Evolutionary conservation across 2,888 invertebrate genomes (phyloP), one percentile per base, ranked within the genome.

Genomic region (Lithophane ornitopus): DNA sequence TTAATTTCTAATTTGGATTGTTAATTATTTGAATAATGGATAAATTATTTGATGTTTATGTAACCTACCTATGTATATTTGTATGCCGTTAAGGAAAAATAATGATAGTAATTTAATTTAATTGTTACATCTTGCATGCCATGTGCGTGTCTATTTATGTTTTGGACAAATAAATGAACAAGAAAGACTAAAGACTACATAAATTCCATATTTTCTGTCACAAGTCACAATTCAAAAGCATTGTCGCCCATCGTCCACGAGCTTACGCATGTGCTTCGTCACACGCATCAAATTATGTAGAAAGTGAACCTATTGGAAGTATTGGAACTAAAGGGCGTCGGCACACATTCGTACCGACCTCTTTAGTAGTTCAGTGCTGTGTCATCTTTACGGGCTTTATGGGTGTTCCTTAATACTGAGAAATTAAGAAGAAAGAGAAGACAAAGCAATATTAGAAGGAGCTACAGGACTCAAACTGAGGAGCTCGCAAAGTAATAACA

Each of bases 301-400:
- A 84, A 84, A 84, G 83, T 72, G 28, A 34, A 74, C 59, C 49
- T 68, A 70, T 74, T 68, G n/a, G 54, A 12, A 16, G 28, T 68
- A 81, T 82, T 73, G 70, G 54, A 70, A 22, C 26, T 70, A 75
- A 81, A 85, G 85, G 83, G 82, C 82, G 34, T 70, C 70, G 85
- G 44, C 85, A 82, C 49, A 85, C 65, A 81, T 85, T 66, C 71
- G 54, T n/a, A 41, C 19, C 78, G 67, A 78, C 82, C 85, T 70
- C 78, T 73, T 68, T 81, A 44, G 1, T 34, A 44, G 28, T 52
- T 67, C 7, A 39, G 39, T 39, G 59, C 49, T 76, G 44, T 81
- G 70, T 59, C 63, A 70, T 80, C 46, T 72, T 81, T 61, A 68
- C 54, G 19, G n/a, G 12, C 26, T 22, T 11, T 34, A 49, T 70